Conservation (phyloP, 92 coral and sea anemone genomes). For the Heteractis magnifica region DNA sequence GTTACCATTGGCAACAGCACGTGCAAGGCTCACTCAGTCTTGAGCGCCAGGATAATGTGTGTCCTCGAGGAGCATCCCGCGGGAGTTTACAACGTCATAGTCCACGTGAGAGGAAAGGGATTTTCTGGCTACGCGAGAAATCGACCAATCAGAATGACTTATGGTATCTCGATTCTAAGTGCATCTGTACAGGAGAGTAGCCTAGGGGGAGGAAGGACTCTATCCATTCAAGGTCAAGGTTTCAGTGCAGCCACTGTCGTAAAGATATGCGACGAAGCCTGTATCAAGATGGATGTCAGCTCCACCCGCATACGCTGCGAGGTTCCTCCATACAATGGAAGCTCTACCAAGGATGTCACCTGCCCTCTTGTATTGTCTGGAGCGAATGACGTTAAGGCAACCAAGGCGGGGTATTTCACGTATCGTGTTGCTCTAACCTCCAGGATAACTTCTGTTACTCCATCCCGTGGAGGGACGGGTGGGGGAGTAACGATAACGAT, state of each 20-base stretch:
- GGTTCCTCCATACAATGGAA: slow-evolving; percentile 50
- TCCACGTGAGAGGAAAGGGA: slow-evolving; percentile 77
- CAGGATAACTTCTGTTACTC: slow-evolving; percentile 59
- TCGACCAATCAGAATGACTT: slow-evolving; percentile 45
- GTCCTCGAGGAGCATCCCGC: slow-evolving; percentile 46
- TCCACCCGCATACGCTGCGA: slow-evolving; percentile 43
- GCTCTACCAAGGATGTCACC: slow-evolving; percentile 27
- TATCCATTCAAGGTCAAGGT: slow-evolving; percentile 67
- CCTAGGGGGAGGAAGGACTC: slow-evolving; percentile 76
- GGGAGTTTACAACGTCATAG: slow-evolving; percentile 53
- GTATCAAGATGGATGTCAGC: slow-evolving; percentile 31
- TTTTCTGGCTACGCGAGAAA: slow-evolving; percentile 46
- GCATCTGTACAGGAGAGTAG: slow-evolving; percentile 58
- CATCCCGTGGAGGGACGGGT: slow-evolving; percentile 87
- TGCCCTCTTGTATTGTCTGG: slow-evolving; percentile 49
- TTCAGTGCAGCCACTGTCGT: slow-evolving; percentile 47
- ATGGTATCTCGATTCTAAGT: slow-evolving; percentile 52
- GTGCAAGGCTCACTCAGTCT: slow-evolving; percentile 52
- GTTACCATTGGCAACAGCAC: slow-evolving; percentile 60
- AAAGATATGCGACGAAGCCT: slow-evolving; percentile 45
- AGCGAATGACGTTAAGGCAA: slow-evolving; percentile 15
- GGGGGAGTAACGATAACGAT: slow-evolving; percentile 75
- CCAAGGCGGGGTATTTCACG: slow-evolving; percentile 42
- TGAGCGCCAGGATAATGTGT: slow-evolving; percentile 47
- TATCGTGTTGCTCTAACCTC: slow-evolving; percentile 74